A percentile compares a stretch with the other conserved stretches of the same genome.
Conservation (phyloP, 2,888 invertebrate genomes). For the Pollenia angustigena region DNA sequence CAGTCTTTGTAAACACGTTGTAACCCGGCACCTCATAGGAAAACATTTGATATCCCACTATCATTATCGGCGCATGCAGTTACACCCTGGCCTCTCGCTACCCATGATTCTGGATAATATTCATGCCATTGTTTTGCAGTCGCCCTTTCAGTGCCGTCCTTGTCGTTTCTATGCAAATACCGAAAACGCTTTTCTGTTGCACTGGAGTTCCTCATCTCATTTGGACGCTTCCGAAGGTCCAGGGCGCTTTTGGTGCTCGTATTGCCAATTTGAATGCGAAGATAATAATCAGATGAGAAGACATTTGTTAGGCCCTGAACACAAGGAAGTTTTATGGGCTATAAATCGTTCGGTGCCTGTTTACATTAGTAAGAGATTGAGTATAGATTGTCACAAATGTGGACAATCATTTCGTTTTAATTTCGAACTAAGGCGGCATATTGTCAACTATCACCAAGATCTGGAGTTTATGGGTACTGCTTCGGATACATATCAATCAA, state of each 20-base stretch:
- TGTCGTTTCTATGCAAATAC: conserved; percentile 94
- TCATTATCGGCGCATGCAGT: conserved; percentile 90
- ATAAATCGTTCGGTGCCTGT: conserved; percentile 93
- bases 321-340: conserved; percentile 89
- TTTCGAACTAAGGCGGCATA: conserved; percentile 87
- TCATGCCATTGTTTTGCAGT: conserved; percentile 90
- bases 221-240: conserved; percentile 83
- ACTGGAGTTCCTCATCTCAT: conserved; percentile 90
- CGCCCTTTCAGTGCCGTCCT: conserved; percentile 93
- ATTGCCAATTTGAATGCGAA: conserved; percentile 89
- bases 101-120: conserved; percentile 91
- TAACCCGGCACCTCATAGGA: conserved; percentile 89
- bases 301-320: conserved; percentile 88
- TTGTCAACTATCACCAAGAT: conserved; percentile 86
- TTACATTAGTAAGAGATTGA: conserved; percentile 88
- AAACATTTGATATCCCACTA: conserved; percentile 94
- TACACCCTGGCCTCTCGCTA: conserved; percentile 86
- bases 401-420: conserved; percentile 89
- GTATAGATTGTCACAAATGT: conserved; percentile 88
- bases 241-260: conserved; percentile 89
- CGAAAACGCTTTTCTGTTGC: conserved; percentile 88
- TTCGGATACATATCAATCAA: conserved; percentile 88
- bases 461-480: conserved; percentile 85
- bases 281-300: conserved; percentile 88
- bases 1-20: conserved; percentile 89